These are phyloP conservation scores for Oxycera nigricornis DNA, from an alignment of 2,888 invertebrate genomes.

Conservation along the genomic window DNA sequence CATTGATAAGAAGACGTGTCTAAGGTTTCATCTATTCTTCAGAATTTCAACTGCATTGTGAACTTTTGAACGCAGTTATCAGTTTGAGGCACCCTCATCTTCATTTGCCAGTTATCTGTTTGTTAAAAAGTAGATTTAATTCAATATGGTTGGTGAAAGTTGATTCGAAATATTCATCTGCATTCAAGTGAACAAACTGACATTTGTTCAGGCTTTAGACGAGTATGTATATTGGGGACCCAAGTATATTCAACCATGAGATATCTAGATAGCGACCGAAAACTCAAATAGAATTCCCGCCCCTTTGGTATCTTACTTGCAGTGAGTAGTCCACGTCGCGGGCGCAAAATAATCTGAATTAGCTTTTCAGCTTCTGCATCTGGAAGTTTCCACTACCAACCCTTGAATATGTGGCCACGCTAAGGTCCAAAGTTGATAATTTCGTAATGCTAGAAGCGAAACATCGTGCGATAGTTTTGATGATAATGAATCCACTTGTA, in stretches of 20 bases:
- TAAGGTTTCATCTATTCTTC: background rate
- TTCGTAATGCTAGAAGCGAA: background rate
- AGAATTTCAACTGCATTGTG: background rate
- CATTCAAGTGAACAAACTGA: background rate
- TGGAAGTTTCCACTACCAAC: background rate
- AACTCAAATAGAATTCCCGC: background rate
- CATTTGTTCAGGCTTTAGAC: background rate
- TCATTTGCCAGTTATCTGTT: background rate
- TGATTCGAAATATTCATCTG: background rate
- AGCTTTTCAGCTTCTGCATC: too few relatives aligned
- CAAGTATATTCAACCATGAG: too few relatives aligned
- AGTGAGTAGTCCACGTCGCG: too few relatives aligned
- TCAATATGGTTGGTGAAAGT: background rate
- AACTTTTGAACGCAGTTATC: background rate
- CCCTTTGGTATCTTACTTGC: background rate
- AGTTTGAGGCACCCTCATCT: background rate
- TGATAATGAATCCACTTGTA: constrained; percentile 2
- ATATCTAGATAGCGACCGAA: background rate
- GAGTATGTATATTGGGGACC: background rate
- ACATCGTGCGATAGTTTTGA: background rate
- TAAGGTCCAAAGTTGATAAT: background rate
- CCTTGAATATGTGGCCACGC: background rate
- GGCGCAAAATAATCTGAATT: too few relatives aligned
- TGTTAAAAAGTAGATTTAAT: background rate
- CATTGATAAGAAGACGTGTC: background rate